Evolutionary conservation across 2,113 vertebrate species (phyloP), one percentile per base, ranked within the genome.

Genomic region (Donacobius atricapilla): DNA sequence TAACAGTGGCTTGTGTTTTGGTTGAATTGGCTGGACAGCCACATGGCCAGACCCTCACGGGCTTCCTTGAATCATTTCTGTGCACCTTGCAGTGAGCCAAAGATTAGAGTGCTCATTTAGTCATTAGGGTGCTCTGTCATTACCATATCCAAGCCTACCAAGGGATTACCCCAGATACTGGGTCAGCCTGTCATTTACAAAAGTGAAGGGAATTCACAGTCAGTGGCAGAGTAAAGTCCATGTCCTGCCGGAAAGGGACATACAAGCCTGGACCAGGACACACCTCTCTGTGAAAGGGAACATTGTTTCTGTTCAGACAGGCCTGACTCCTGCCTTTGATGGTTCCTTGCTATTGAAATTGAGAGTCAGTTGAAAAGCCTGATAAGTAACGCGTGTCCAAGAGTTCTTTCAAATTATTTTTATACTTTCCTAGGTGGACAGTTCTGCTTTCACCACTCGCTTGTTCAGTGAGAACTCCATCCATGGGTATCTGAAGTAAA

Each of bases 241-340:
- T n/a, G 30, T 25, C 44, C 70, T n/a, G 18, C 0, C 0, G 39
- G 7, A 66, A 84, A 58, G 8, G 7, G 33, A 44, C 12, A 12
- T 40, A n/a, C 28, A 78, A 39, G 51, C n/a, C 9, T 12, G 5
- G n/a, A 12, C 8, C 44, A 68, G 40, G 24, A 72, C 58, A 56
- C 22, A 57, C 28, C 33, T 86, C 77, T 33, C 58, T 61, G 45
- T 2, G 2, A 73, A 86, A 31, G 22, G 5, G 9, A 60, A n/a
- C 0, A 1, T 11, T 35, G 25, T 31, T 94, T 87, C 30, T 71
- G 69, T 31, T 82, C 47, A 47, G 50, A 31, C 13, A 89, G 33
- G 15, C 35, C 60, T 47, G 51, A 20, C 3, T 84, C 37, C 47
- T 69, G 37, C 47, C 60, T 84, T 57, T 63, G 37, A 51, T 63